Evolutionary conservation across 1,140 invertebrate species (phyloP), one percentile per base, ranked within the genome.

Genomic region (Drosophila elegans): DNA sequence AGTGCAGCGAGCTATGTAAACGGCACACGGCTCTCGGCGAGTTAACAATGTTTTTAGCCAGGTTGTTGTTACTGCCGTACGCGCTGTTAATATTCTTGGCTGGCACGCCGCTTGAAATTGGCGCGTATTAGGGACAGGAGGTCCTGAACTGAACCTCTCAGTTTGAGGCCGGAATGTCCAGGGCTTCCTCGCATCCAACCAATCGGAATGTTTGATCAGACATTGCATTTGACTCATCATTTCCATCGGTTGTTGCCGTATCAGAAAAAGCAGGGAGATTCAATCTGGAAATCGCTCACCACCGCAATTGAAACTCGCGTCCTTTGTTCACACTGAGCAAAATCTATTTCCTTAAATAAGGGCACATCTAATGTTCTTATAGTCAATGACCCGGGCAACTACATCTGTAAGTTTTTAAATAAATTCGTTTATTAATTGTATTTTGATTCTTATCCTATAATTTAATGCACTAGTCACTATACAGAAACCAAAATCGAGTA

Each of bases 141-240:
- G 11, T 29, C 34, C 21, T 10, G 48, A 16, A 44, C 39, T 29
- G 54, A 32, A 34, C 53, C 27, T 41, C 42, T 34, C 10, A 16
- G 6, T 29, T 11, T 32, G 3, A 11, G 60, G 16, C 11, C 36
- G 21, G 27, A 11, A 39, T 62, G 53, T 13, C 53, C 53, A 13
- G n/a, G 52, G 27, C 52, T 57, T 69, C 59, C 45, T 16, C 27
- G 25, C 34, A 54, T 56, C 48, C 25, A 78, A 74, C 78, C 82
- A 82, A 86, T 88, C 48, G 82, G 83, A 88, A 79, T 88, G 79
- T 80, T 88, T 88, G 84, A 88, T 89, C 80, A 89, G 80, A 57
- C 84, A 76, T 88, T 83, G 83, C 71, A 82, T 79, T 88, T 69
- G 54, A 56, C 72, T 77, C 79, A 82, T 81, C 77, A 81, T 74